phyloP scores from a whole-genome alignment of 2,888 invertebrate species.

The Pandemis heparana region DNA sequence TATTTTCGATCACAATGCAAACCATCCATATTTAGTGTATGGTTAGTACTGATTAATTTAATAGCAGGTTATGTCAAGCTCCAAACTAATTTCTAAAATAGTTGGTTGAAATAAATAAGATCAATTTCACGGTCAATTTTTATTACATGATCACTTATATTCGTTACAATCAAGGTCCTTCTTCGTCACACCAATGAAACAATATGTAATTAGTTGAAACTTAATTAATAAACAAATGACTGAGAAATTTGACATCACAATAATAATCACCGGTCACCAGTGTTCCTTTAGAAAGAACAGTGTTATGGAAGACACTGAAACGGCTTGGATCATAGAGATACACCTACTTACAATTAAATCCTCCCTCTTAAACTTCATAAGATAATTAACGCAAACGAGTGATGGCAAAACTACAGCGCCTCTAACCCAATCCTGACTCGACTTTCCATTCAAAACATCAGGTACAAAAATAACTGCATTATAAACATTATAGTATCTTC shows the following conservation, averaged over 20 bases:
- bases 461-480: conserved; percentile 81
- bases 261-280: conserved; percentile 54
- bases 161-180: conserved; percentile 79
- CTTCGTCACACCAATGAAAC: conserved; percentile 77
- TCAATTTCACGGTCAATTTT: conserved; percentile 70
- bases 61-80: background rate
- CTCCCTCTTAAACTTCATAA: conserved; percentile 17
- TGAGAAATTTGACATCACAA: conserved; percentile 73
- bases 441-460: conserved; percentile 74
- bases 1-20: no score
- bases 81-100: background rate
- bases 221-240: conserved; percentile 72
- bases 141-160: conserved; percentile 79
- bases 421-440: conserved; percentile 59
- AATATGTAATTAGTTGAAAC: conserved; percentile 58
- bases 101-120: conserved; percentile 52
- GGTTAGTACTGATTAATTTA: no score
- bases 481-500: conserved; percentile 67
- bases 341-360: conserved; percentile 51
- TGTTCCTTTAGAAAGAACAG: conserved; percentile 62
- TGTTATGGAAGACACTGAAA: conserved; percentile 80
- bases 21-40: no score
- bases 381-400: conserved; percentile 44
- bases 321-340: conserved; percentile 53
- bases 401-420: conserved; percentile 50